Evolutionary conservation across 2,888 invertebrate species (phyloP).

Genomic region (Oligia fasciuncula): DNA sequence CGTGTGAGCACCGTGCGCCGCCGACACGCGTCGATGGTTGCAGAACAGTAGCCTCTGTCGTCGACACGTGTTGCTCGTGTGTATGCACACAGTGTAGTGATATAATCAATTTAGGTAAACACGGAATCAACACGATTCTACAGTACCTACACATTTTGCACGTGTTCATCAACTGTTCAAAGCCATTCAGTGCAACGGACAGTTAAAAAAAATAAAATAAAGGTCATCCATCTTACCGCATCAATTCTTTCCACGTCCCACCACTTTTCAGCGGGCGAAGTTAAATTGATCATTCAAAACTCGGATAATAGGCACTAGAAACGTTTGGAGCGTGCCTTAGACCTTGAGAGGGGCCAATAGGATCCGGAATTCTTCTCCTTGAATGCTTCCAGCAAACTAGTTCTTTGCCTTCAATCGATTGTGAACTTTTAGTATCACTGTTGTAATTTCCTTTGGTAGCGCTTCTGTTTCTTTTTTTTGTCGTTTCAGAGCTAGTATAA

Average conservation of each 20-base stretch:
- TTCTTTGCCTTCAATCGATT: conserved; percentile 56
- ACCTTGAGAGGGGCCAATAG: conserved; percentile 67
- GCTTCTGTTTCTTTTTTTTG: conserved; percentile 21
- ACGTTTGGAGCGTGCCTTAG: conserved; percentile 65
- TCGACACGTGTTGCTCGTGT: no score
- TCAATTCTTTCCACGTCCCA: conserved; percentile 65
- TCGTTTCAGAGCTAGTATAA: conserved; percentile 8
- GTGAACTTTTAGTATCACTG: conserved; percentile 50
- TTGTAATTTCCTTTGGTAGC: conserved; percentile 25
- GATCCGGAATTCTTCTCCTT: conserved; percentile 59
- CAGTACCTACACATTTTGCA: neutral
- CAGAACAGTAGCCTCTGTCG: no score
- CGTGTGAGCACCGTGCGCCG: no score
- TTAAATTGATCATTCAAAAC: conserved; percentile 83
- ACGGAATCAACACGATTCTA: no score
- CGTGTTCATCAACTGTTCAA: neutral
- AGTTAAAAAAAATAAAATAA: neutral
- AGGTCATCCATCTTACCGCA: conserved; percentile 51
- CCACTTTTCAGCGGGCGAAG: conserved; percentile 71
- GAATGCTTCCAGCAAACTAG: conserved; percentile 56
- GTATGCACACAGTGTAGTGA: no score
- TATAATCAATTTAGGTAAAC: no score
- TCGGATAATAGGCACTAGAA: conserved; percentile 77
- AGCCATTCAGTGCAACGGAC: neutral
- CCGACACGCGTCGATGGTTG: no score